Evolutionary conservation across 2,113 vertebrate species (phyloP), one percentile per base, ranked within the genome.

Genomic region (Grammomys dolichurus): DNA sequence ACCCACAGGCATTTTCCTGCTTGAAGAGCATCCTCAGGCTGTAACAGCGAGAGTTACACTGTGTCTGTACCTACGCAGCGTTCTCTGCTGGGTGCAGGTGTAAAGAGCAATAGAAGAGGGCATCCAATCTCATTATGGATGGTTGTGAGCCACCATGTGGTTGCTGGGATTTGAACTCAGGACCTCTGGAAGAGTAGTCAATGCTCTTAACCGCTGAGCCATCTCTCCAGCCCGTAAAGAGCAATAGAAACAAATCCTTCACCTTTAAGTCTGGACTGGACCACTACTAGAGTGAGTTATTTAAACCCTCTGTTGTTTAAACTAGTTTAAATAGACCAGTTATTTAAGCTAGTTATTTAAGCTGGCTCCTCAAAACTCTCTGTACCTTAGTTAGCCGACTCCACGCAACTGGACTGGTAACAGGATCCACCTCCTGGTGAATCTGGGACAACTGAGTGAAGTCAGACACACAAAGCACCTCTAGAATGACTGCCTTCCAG

Each of bases 1-100:
- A 96, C 22, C 22, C 69, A 43, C n/a, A 85, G 58, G 16, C 19
- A 85, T 82, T 91, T 96, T 54, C 85, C 95, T 81, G 72, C 67
- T 31, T 46, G 22, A n/a, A 75, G 67, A 89, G 56, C 54, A 26
- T n/a, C 46, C 22, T 26, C 19, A 46, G 76, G 76, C 26, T 7
- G 24, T 63, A 60, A 36, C 58, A 48, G 70, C 72, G 31, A 76
- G n/a, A 70, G 24, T 48, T 70, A 36, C 5, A n/a, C 10, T 0
- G 13, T 54, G 36, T 56, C 63, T 87, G 80, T 56, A 82, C 28
- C 22, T 8, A 28, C 33, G 9, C 24, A 26, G 31, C 9, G 75
- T 8, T 19, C 31, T 72, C 70, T 5, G 3, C 22, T 16, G 77
- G 78, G 86, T 8, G 7, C 10, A 67, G 43, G 5, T 89, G 69